Base-by-base conservation (phyloP, 2,888 invertebrate species). In the Caenorhabditis uteleia region DNA sequence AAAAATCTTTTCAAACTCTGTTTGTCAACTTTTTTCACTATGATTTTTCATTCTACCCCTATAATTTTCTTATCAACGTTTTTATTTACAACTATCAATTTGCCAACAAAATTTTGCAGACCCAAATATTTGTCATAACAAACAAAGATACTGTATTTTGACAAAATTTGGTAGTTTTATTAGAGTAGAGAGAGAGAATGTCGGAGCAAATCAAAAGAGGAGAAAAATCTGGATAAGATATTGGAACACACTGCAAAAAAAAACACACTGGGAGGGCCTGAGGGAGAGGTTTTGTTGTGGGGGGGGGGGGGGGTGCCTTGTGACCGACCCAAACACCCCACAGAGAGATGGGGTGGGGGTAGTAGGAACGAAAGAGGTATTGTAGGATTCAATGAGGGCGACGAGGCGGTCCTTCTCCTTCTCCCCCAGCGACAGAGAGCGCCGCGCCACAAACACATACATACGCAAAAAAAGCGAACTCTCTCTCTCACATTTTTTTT, bases 311-410 rank as follows among this genome's bases (percentile, higher is more conserved):
- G 36, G 59, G 36, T 59, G 59, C 60, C 60, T 54, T 60, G 60
- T 60, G 60, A 60, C 60, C 49, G 60, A 60, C 60, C 60, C 54
- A 53, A 53, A 59, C 58, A 58, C 58, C 50, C 57, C 47, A 38
- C 16, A 38, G 7, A 43, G 43, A 48, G 48, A 23, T 27, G 23
- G 16, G 29, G 23, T 33, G 49, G 36, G 31, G 42, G 43, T 23
- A 42, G 55, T 44, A 42, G 34, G 43, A 56, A 45, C 49, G 50
- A 47, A 33, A 57, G 57, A 62, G 62, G 55, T 60, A 60, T 60
- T 60, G 60, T 60, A 44, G 48, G 31, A 49, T 48, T 54, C 39
- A 54, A 44, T 49, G 34, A 7, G n/a, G 34, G 8, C 8, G n/a
- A 34, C 14, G 29, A 29, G n/a, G 7, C 34, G 8, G 34, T 29